phyloP scores from a whole-genome alignment of 2,888 invertebrate genomes.

The Chaetoderma sp. region DNA sequence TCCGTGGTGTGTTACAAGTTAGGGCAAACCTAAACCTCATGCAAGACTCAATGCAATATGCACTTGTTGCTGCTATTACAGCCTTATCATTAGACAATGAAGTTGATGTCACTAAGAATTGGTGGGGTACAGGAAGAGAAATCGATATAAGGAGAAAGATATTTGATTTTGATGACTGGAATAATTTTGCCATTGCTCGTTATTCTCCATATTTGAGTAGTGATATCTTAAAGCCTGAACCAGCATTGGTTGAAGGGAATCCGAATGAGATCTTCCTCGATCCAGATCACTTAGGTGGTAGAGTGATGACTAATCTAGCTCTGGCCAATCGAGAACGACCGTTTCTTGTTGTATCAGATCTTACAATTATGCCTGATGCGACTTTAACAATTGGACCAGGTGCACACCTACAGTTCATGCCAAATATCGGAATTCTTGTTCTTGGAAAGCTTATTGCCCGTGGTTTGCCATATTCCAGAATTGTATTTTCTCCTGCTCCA shows the following conservation, averaged over 20 bases:
- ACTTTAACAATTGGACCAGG: constrained; percentile 89
- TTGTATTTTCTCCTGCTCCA: constrained; percentile 42
- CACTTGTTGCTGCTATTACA: constrained; percentile 86
- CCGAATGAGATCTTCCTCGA: constrained; percentile 48
- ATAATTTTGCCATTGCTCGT: constrained; percentile 92
- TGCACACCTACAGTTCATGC: constrained; percentile 91
- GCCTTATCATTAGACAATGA: constrained; percentile 89
- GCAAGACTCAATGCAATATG: constrained; percentile 79
- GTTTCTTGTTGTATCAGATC: constrained; percentile 80
- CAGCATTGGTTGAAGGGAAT: constrained; percentile 46
- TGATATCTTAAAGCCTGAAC: constrained; percentile 43
- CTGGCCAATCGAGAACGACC: constrained; percentile 49
- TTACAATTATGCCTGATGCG: constrained; percentile 96
- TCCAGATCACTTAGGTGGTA: constrained; percentile 68
- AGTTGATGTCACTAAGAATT: constrained; percentile 91
- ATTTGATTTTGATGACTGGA: constrained; percentile 99
- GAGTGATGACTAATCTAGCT: constrained; percentile 73
- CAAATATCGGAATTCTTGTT: constrained; percentile 95
- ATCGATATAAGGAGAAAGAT: constrained; percentile 83
- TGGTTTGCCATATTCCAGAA: constrained; percentile 73
- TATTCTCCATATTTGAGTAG: constrained; percentile 89
- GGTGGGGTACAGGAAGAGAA: constrained; percentile 91
- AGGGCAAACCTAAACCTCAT: constrained; percentile 90
- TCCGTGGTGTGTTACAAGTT: constrained; percentile 95
- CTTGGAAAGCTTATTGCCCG: constrained; percentile 88